A percentile compares a stretch with the other conserved stretches of the same genome.
Conservation (phyloP, 2,888 invertebrate genomes). For the Diadegma fenestrale region DNA sequence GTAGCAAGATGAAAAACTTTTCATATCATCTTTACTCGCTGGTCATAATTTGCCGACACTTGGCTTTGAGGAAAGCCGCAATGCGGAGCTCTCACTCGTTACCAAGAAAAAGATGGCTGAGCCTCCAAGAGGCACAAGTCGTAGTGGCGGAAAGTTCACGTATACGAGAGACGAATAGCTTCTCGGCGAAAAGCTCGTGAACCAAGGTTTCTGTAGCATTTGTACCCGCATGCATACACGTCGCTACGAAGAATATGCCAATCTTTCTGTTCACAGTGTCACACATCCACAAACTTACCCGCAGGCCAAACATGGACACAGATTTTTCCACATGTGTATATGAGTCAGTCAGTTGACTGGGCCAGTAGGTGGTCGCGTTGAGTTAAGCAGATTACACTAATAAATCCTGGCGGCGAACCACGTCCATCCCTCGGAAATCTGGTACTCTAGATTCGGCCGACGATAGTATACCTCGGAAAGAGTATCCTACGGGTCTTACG, state of each 20-base stretch:
- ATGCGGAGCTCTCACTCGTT: constrained; percentile 51
- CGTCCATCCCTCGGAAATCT: constrained; percentile 77
- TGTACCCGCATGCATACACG: not conserved
- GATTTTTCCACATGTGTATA: not conserved
- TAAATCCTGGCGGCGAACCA: constrained; percentile 77
- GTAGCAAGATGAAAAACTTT: constrained; percentile 13
- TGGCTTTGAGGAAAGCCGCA: constrained; percentile 57
- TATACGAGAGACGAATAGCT: constrained; percentile 59
- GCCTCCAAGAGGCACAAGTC: constrained; percentile 41
- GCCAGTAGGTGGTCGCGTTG: constrained; percentile 64
- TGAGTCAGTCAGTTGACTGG: constrained; percentile 41
- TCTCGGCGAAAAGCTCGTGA: constrained; percentile 65
- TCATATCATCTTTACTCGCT: constrained; percentile 11
- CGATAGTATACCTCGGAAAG: constrained; percentile 67
- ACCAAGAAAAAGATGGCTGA: constrained; percentile 40
- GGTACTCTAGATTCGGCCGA: constrained; percentile 69
- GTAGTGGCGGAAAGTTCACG: constrained; percentile 15
- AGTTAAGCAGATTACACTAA: constrained; percentile 81
- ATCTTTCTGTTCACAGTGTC: not conserved
- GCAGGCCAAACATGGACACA: not conserved
- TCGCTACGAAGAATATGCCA: constrained; percentile 22
- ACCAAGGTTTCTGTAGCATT: constrained; percentile 39
- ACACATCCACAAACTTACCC: not conserved
- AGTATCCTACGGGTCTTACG: constrained; percentile 74
- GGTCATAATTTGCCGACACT: constrained; percentile 25